Percentiles rank a stretch among this genome's conserved stretches.
Conservation (phyloP, 2,797 vertebrate species). For the Cyclopterus lumpus region DNA sequence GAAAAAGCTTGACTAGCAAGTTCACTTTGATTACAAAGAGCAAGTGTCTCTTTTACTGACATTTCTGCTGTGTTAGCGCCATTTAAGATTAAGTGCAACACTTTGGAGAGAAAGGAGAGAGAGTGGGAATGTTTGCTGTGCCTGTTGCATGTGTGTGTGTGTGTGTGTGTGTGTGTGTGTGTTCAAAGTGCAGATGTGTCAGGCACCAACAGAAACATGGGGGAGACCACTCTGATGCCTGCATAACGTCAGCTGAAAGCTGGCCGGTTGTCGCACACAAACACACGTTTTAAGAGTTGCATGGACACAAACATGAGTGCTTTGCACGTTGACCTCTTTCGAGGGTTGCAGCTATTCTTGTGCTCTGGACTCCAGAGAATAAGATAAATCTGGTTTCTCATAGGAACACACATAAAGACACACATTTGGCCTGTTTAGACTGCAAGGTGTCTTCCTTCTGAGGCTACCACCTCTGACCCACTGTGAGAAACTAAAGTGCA, state of each 20-base stretch:
- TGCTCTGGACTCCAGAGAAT: constrained; percentile 1
- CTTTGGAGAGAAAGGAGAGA: constrained; percentile 20
- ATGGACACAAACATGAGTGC: not conserved
- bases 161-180: constrained; percentile 15
- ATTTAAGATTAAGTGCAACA: constrained; percentile 33
- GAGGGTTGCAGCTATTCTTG: not conserved
- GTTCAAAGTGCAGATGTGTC: constrained; percentile 55
- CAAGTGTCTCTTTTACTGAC: constrained; percentile 2
- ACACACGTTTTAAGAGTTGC: not conserved
- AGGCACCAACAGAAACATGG: constrained; percentile 27
- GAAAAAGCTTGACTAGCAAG: constrained; percentile 59
- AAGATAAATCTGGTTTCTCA: not conserved
- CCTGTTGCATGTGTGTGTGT: constrained; percentile 27
- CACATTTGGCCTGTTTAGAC: not conserved
- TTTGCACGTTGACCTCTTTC: not conserved
- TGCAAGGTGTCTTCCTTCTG: not conserved
- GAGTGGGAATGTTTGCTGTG: constrained; percentile 4
- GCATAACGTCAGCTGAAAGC: constrained; percentile 12
- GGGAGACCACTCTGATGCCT: constrained; percentile 10
- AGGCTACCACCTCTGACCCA: constrained; percentile 29
- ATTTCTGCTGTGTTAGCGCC: constrained; percentile 65
- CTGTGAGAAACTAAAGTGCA: constrained; percentile 23
- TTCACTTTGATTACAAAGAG: constrained; percentile 48
- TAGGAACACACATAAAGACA: constrained; percentile 1
- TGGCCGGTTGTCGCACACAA: not conserved